Percentiles rank a stretch among this genome's conserved stretches.
These are phyloP conservation scores for Malurus alboscapulatus DNA, from an alignment of 2,113 vertebrate species.

Conservation along the genomic window DNA sequence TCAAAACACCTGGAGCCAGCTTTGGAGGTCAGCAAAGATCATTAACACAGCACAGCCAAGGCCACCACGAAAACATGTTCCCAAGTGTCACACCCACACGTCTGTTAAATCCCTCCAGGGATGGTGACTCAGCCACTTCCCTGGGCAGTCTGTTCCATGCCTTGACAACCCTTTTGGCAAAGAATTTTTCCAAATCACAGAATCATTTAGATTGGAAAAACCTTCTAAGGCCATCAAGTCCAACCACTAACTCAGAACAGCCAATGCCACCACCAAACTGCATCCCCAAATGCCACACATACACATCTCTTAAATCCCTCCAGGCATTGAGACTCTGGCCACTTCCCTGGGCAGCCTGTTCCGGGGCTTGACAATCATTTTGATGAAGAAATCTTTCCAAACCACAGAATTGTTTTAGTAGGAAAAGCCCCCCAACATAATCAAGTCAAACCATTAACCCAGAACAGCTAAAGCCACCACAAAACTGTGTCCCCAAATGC, in stretches of 20 bases:
- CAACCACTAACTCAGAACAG: background rate
- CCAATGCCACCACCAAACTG: fast-evolving
- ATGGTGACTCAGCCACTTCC: background rate
- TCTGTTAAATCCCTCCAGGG: background rate
- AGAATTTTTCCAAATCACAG: background rate
- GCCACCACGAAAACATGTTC: background rate
- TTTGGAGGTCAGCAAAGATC: background rate
- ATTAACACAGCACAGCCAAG: background rate
- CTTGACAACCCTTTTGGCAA: background rate
- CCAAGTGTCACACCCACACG: background rate
- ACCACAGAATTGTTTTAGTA: too few species aligned
- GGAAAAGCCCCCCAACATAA: too few species aligned
- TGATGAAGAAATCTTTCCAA: too few species aligned
- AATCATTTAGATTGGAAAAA: background rate
- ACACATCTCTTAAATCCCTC: background rate
- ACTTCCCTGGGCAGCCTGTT: background rate
- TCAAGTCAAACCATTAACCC: background rate
- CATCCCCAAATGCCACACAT: fast-evolving
- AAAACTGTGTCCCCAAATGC: fast-evolving
- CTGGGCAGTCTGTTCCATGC: background rate
- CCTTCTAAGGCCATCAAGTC: fast-evolving
- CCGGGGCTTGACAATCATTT: too few species aligned
- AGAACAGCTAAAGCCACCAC: background rate
- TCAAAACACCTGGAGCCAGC: background rate
- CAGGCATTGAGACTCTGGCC: background rate